Base-by-base conservation (phyloP, 2,888 invertebrate genomes). In the Erynnis tages region DNA sequence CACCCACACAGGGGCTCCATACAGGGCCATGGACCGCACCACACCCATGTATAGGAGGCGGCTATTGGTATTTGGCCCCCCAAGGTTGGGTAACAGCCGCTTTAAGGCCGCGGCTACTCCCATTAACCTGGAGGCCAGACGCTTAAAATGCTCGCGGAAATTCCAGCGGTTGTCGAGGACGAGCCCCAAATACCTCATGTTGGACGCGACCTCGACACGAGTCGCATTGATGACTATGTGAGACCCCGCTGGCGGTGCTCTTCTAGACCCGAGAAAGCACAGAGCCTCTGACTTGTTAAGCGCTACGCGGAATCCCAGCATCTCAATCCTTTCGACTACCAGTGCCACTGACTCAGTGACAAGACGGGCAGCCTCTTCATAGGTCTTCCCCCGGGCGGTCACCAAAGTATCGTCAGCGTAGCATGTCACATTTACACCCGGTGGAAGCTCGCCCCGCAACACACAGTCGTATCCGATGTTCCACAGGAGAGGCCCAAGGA, bases 221-320 rank as follows among this genome's bases (percentile, higher is more conserved):
- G 14, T 41, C 1, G 53, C 59, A 4, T 40, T 55, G 2, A 57
- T 32, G 0, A 27, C 2, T 1, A 57, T 23, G 1, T 35, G 8
- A 0, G 49, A 34, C 1, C 37, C 43, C 1, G 11, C 5, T 8
- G 56, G 56, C 1, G 53, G 52, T 1, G 40, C 35, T 8, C 25
- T 10, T 11, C 58, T 44, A 16, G 52, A 54, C 2, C 54, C 55
- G 16, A 52, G 53, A 11, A 56, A 55, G 17, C 30, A 52, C 2
- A 56, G 5, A 5, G 54, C 54, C 32, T 55, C 54, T n/a, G 55
- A 19, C 16, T 58, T 54, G 4, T 10, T 2, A 0, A 45, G 6
- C n/a, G n/a, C n/a, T n/a, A n/a, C n/a, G n/a, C n/a, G n/a, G n/a
- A n/a, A n/a, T n/a, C n/a, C n/a, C n/a, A n/a, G n/a, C n/a, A n/a